Evolutionary conservation across 1,140 invertebrate species (phyloP).

Genomic region (Zophobas atratus): DNA sequence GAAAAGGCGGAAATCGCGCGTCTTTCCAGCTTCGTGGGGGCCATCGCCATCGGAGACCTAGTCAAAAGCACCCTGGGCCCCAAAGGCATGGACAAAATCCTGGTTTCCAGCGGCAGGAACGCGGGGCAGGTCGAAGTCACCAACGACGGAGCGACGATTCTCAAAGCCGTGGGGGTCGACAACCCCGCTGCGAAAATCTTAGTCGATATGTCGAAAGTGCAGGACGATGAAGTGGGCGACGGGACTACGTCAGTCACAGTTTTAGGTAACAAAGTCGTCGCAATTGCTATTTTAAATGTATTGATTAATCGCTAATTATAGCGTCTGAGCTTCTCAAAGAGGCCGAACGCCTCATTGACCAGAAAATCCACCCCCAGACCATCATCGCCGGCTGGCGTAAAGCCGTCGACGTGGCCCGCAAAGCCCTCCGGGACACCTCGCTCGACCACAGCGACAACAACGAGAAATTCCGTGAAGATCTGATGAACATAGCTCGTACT

Average conservation of each 20-base stretch:
- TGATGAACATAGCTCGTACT: slow-evolving; percentile 97
- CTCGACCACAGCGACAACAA: slow-evolving; percentile 87
- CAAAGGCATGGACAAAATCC: slow-evolving; percentile 99
- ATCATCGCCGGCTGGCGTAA: slow-evolving; percentile 96
- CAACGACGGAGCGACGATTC: slow-evolving; percentile 99
- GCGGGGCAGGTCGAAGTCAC: slow-evolving; percentile 95
- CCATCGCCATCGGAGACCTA: slow-evolving; percentile 98
- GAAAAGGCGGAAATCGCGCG: slow-evolving; percentile 97
- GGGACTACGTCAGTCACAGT: slow-evolving; percentile 99
- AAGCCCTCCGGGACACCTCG: slow-evolving; percentile 85
- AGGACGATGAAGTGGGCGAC: slow-evolving; percentile 99
- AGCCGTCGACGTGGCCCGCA: slow-evolving; percentile 86
- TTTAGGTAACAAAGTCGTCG: slow-evolving; percentile 73
- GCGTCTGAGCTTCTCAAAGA: slow-evolving; percentile 96
- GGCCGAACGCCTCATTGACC: slow-evolving; percentile 94
- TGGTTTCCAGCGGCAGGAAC: slow-evolving; percentile 88
- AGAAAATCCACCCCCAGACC: slow-evolving; percentile 98
- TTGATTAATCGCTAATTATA: slow-evolving; percentile 59
- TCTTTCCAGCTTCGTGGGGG: slow-evolving; percentile 97
- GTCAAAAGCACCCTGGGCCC: slow-evolving; percentile 99
- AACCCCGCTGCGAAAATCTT: slow-evolving; percentile 99
- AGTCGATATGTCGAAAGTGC: slow-evolving; percentile 98
- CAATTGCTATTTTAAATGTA: neutral
- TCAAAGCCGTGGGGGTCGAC: slow-evolving; percentile 97
- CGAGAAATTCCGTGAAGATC: slow-evolving; percentile 87